Evolutionary conservation across 2,797 vertebrate genomes (phyloP), one percentile per base, ranked within the genome.

Genomic region (Microctenopoma lineatum): DNA sequence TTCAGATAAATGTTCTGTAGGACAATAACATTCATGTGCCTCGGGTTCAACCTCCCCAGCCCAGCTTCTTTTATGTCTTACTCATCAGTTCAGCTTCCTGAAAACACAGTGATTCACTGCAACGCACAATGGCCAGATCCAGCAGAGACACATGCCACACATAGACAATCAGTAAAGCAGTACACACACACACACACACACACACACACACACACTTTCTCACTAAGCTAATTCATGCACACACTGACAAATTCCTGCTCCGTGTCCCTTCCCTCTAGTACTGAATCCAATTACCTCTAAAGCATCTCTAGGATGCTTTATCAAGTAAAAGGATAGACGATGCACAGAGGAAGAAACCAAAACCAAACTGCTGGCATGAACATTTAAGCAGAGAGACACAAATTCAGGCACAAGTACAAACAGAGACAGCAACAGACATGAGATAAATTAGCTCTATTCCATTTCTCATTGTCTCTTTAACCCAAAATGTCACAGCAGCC

Each of bases 211-310:
- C 29, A 32, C 29, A 32, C 29, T 32, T 45, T 47, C 50, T 70
- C 29, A 39, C 18, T 39, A 32, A 66, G 78, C 63, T 79, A 66
- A 81, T 77, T 73, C 77, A 84, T 61, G 26, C 65, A 80, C 61
- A 83, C 70, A 65, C 79, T 73, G 54, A 81, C 76, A 73, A 71
- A 87, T 86, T 86, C 81, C 47, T 21, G 14, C 72, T 73, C 79
- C 72, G 80, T 68, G 79, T 79, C 79, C 73, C 66, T 84, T 81
- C 72, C 84, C 81, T 86, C 79, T 64, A 62, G 71, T 70, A 76
- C 74, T 0, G 39, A 91, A 93, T 90, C 89, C 87, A 91, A 91
- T 92, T 92, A 93, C 65, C 79, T 87, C 83, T 68, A 72, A 85
- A 89, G 82, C 87, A 86, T 86, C 87, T 87, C 87, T 82, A 16